Evolutionary conservation across 2,797 vertebrate genomes (phyloP).

Genomic region (Decapterus maruadsi): DNA sequence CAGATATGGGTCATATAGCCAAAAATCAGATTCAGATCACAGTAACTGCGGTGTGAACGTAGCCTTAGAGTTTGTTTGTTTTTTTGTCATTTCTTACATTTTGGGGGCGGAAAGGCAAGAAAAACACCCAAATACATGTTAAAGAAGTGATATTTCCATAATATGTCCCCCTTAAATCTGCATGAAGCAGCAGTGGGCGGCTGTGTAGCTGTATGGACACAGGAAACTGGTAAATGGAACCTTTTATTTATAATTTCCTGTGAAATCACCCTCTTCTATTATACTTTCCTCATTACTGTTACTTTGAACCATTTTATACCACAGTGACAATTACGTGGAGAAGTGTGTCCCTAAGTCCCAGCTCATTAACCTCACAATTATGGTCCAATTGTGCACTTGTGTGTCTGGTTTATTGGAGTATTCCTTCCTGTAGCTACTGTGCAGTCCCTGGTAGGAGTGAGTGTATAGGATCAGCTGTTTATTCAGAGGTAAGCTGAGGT

Average conservation of each 20-base stretch:
- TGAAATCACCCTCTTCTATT: not conserved
- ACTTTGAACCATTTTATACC: not conserved
- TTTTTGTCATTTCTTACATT: too few relatives aligned
- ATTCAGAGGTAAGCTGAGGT: not conserved
- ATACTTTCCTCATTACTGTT: not conserved
- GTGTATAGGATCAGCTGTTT: not conserved
- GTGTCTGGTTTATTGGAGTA: not conserved
- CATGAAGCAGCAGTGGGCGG: not conserved
- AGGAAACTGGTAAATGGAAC: not conserved
- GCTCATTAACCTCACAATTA: not conserved
- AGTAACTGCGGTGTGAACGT: too few relatives aligned
- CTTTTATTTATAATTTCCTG: not conserved
- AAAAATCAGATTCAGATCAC: too few relatives aligned
- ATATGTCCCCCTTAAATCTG: too few relatives aligned
- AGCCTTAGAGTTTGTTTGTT: too few relatives aligned
- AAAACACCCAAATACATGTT: too few relatives aligned
- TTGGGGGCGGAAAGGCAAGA: too few relatives aligned
- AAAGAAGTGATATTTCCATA: too few relatives aligned
- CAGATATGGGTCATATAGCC: too few relatives aligned
- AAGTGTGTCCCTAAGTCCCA: not conserved
- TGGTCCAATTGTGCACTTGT: not conserved
- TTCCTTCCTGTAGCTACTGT: not conserved
- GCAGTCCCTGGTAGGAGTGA: not conserved
- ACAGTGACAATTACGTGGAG: not conserved
- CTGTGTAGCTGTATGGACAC: not conserved